A percentile compares a stretch with the other conserved stretches of the same genome.
phyloP scores from a whole-genome alignment of 2,113 vertebrate genomes.

The Pagrus major region DNA sequence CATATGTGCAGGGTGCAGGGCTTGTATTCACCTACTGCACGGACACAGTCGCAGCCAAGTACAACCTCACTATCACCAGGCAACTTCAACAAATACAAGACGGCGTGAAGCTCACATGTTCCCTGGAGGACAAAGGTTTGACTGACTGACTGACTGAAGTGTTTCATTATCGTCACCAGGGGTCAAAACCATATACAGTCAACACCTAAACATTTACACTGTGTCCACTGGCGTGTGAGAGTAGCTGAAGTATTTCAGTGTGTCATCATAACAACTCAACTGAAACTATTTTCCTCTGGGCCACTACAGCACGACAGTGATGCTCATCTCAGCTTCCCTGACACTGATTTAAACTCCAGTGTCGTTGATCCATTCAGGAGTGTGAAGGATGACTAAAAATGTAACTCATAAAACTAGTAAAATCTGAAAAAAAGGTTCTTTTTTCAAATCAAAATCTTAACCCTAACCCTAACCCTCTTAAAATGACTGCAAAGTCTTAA shows the following conservation, averaged over 20 bases:
- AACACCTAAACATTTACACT: background rate
- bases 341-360: background rate
- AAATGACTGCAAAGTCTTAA: background rate
- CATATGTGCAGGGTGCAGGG: conserved; percentile 4
- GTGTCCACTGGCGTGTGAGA: background rate
- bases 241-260: background rate
- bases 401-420: background rate
- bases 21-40: conserved; percentile 2
- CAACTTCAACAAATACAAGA: conserved; percentile 53
- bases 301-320: background rate
- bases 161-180: conserved; percentile 44
- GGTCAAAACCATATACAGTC: conserved; percentile 15
- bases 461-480: no score
- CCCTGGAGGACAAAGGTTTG: conserved; percentile 38
- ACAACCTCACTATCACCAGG: conserved; percentile 28
- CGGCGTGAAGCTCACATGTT: conserved; percentile 25
- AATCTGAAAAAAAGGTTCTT: background rate
- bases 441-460: background rate
- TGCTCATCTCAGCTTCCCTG: background rate
- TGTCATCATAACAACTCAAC: background rate
- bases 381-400: background rate
- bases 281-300: conserved; percentile 7
- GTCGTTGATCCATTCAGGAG: background rate
- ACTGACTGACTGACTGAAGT: conserved; percentile 37
- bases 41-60: background rate